Evolutionary conservation across 2,888 invertebrate species (phyloP).

Genomic region (Strigamia crassipes): DNA sequence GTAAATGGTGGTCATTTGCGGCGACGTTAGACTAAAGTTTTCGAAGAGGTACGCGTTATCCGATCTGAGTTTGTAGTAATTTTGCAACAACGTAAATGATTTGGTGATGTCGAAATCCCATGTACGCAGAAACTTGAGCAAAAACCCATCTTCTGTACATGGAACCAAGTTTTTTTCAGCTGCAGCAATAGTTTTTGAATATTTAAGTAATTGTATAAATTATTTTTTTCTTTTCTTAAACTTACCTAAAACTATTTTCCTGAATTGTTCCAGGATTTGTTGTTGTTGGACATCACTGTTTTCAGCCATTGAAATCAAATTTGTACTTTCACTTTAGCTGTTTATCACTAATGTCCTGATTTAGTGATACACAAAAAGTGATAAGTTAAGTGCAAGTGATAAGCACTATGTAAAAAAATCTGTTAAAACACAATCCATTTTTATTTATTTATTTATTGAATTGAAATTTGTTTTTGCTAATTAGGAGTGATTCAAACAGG

Average conservation of each 20-base stretch:
- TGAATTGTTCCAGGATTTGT: background rate
- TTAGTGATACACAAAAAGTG: too few species aligned
- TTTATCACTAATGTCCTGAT: too few species aligned
- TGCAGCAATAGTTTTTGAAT: background rate
- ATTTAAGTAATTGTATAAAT: background rate
- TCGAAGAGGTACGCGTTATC: too few species aligned
- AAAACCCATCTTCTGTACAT: background rate
- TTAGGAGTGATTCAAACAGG: too few species aligned
- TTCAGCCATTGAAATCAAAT: background rate
- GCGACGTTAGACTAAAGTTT: too few species aligned
- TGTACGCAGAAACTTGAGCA: background rate
- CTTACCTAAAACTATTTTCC: background rate
- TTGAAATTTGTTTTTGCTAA: too few species aligned
- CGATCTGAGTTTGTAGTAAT: background rate
- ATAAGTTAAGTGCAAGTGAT: too few species aligned
- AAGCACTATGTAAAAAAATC: too few species aligned
- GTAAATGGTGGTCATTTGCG: too few species aligned
- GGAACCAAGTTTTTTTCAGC: background rate
- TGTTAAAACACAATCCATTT: too few species aligned
- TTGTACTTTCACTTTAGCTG: too few species aligned
- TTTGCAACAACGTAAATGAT: background rate
- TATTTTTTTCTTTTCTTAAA: background rate
- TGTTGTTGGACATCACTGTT: background rate
- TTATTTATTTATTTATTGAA: too few species aligned
- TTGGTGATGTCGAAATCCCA: background rate